Conservation (phyloP, 2,113 vertebrate genomes). For the Sylvilagus bachmani region DNA sequence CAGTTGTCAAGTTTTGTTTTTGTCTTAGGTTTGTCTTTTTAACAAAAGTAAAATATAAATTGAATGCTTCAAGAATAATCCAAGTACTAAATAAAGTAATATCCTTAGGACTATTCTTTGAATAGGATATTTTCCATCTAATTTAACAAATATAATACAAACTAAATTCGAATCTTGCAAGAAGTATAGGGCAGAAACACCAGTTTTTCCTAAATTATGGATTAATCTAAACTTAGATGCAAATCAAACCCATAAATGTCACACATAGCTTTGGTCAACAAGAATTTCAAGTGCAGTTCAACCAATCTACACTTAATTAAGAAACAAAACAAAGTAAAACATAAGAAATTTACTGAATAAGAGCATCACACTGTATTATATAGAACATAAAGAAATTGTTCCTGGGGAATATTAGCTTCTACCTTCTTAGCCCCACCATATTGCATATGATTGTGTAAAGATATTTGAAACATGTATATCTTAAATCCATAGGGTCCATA, state of each 20-base stretch:
- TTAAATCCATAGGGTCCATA: too few species aligned
- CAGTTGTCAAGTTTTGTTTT: not conserved
- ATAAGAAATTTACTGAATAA: not conserved
- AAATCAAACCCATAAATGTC: not conserved
- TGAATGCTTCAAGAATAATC: conserved; percentile 1
- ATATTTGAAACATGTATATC: not conserved
- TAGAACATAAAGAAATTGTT: not conserved
- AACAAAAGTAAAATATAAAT: conserved; percentile 5
- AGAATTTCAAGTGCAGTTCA: not conserved
- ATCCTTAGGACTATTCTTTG: not conserved
- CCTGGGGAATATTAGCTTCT: not conserved
- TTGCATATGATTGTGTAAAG: not conserved
- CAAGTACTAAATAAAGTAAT: not conserved
- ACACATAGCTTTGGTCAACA: not conserved
- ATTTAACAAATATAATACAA: not conserved
- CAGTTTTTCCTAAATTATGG: too few species aligned
- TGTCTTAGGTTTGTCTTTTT: not conserved
- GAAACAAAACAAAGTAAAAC: not conserved
- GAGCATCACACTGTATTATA: too few species aligned
- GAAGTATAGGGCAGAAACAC: not conserved
- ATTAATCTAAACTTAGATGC: not conserved
- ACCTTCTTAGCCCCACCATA: not conserved
- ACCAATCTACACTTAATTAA: not conserved
- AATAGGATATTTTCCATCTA: not conserved
- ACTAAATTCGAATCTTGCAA: not conserved